Evolutionary conservation across 35 echinoderm and acorn worm genomes (phyloP).

Genomic region (Chiridota heheva): DNA sequence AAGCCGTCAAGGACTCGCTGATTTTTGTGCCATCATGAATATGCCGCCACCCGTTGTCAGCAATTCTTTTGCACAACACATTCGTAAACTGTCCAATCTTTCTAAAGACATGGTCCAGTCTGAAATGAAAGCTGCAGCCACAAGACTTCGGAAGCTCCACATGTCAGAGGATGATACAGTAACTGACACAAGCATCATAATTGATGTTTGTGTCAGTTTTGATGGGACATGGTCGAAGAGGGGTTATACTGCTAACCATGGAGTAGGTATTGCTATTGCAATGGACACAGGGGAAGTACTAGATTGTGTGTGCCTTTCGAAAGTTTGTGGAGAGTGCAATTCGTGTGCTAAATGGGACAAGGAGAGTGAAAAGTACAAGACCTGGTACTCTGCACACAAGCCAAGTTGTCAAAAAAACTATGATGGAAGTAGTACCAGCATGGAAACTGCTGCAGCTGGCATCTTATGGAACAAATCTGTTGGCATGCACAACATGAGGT

Average conservation of each 20-base stretch:
- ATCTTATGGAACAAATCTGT: slow-evolving; percentile 3
- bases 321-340: slow-evolving; percentile 49
- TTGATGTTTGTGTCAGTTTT: slow-evolving; percentile 38
- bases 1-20: slow-evolving; percentile 8
- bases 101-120: slow-evolving; percentile 9
- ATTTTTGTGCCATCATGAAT: slow-evolving; percentile 7
- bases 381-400: slow-evolving; percentile 16
- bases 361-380: not conserved
- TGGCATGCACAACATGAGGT: not conserved
- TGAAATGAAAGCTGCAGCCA: not conserved
- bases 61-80: not conserved
- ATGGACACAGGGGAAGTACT: slow-evolving; percentile 49
- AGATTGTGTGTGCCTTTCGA: slow-evolving; percentile 42
- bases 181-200: not conserved
- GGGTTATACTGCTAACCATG: slow-evolving; percentile 49
- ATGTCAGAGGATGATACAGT: not conserved
- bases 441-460: slow-evolving; percentile 43
- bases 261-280: slow-evolving; percentile 58
- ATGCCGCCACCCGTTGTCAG: slow-evolving; percentile 7
- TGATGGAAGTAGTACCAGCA: slow-evolving; percentile 7
- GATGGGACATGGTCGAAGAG: slow-evolving; percentile 58
- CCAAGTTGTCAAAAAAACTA: slow-evolving; percentile 9
- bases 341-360: not conserved
- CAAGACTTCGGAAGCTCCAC: not conserved
- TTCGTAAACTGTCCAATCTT: not conserved